These are phyloP conservation scores for Axinella damicornis DNA, from an alignment of 37 sponge, comb jelly and placozoan species.

Conservation along the genomic window DNA sequence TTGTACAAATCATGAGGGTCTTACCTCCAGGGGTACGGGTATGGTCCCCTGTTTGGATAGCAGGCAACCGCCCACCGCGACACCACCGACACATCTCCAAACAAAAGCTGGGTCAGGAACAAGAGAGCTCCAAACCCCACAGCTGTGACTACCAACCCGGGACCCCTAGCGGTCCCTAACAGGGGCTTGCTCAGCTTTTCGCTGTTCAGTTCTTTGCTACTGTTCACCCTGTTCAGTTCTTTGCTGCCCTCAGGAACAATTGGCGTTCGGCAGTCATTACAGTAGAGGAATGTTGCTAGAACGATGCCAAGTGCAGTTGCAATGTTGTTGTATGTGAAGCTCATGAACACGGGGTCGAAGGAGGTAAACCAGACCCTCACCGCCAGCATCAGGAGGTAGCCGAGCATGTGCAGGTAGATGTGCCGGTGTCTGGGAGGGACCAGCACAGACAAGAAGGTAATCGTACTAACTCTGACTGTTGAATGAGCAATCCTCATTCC, in stretches of 20 bases:
- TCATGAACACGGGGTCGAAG: conserved; percentile 45
- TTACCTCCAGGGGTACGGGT: conserved; percentile 71
- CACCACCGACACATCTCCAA: conserved; percentile 62
- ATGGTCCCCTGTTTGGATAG: conserved; percentile 38
- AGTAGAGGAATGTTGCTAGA: conserved; percentile 17
- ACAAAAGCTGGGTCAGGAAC: conserved; percentile 55
- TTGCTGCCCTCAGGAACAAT: neutral
- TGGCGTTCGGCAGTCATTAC: conserved; percentile 30
- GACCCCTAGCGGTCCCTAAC: no score
- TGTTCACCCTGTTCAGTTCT: neutral
- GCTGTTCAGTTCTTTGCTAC: neutral
- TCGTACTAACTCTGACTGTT: no score
- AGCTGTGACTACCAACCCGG: conserved; percentile 13
- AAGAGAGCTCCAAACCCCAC: conserved; percentile 62
- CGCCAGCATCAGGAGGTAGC: conserved; percentile 57
- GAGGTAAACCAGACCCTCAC: conserved; percentile 51
- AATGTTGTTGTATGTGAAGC: conserved; percentile 18
- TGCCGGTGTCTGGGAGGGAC: conserved; percentile 36
- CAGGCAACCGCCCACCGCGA: conserved; percentile 58
- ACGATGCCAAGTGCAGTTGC: conserved; percentile 12
- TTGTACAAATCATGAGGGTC: no score
- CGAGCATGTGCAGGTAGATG: conserved; percentile 59
- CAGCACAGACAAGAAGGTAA: no score
- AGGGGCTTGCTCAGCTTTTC: neutral
- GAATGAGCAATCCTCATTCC: no score